Evolutionary conservation across 2,888 invertebrate species (phyloP).

Genomic region (Hetaerina titia): DNA sequence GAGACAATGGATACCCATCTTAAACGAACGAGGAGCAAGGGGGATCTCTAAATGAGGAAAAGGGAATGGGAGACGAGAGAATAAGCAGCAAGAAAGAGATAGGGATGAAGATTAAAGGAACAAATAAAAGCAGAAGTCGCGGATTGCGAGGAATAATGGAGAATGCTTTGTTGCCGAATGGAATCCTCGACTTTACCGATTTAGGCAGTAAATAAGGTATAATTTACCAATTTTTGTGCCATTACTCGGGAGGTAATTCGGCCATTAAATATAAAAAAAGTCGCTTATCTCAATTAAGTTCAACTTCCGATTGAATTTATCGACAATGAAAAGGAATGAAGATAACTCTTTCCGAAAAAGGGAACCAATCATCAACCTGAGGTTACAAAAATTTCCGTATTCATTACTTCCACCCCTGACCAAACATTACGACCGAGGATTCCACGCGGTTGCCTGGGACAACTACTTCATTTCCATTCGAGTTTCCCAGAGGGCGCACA

Average conservation of each 20-base stretch:
- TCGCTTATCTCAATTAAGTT: neutral
- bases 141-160: neutral
- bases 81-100: neutral
- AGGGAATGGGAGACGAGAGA: neutral
- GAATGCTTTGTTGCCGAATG: no score
- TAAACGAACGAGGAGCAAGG: neutral
- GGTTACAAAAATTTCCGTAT: neutral
- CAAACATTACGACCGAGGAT: neutral
- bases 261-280: neutral
- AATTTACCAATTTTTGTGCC: neutral
- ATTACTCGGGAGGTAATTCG: neutral
- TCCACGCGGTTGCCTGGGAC: neutral
- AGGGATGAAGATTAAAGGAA: neutral
- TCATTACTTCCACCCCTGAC: neutral
- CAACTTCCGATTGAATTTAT: neutral
- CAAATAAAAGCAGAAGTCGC: neutral
- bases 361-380: neutral
- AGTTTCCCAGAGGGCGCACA: neutral
- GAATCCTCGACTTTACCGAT: neutral
- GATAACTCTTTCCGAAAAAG: neutral
- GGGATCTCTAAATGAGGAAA: neutral
- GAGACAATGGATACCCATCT: neutral
- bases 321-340: neutral
- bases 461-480: neutral
- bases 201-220: neutral